These are phyloP conservation scores for Scortum barcoo DNA, from an alignment of 2,113 vertebrate species.

Conservation along the genomic window DNA sequence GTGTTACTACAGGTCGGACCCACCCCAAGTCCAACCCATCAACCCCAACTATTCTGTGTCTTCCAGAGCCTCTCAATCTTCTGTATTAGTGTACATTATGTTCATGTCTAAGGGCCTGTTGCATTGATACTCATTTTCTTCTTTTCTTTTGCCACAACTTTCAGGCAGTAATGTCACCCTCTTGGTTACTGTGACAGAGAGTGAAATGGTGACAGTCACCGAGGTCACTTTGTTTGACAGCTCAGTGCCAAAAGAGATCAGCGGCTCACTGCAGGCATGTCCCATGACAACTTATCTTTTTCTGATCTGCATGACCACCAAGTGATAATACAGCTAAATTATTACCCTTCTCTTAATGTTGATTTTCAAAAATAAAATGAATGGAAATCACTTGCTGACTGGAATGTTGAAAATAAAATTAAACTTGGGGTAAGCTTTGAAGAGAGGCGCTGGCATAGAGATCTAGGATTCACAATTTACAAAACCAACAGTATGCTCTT, in stretches of 20 bases:
- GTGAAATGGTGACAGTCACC: constrained; percentile 46
- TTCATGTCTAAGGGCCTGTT: not conserved
- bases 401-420: too few relatives aligned
- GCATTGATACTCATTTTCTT: not conserved
- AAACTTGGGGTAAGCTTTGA: not conserved
- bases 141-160: constrained; percentile 7
- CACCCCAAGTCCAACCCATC: too few relatives aligned
- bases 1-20: constrained; percentile 64
- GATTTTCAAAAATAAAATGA: too few relatives aligned
- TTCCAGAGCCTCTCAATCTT: not conserved
- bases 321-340: too few relatives aligned
- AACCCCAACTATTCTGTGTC: too few relatives aligned
- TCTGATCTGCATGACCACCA: too few relatives aligned
- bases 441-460: too few relatives aligned
- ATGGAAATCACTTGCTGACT: too few relatives aligned
- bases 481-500: too few relatives aligned
- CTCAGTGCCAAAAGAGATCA: constrained; percentile 50
- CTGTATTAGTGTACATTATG: not conserved
- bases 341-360: too few relatives aligned
- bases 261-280: constrained; percentile 60
- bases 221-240: constrained; percentile 64
- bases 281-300: too few relatives aligned
- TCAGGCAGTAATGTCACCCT: constrained; percentile 69
- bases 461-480: too few relatives aligned
- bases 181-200: constrained; percentile 66